Base-by-base conservation (phyloP, 2,113 vertebrate species). In the Candoia aspera region DNA sequence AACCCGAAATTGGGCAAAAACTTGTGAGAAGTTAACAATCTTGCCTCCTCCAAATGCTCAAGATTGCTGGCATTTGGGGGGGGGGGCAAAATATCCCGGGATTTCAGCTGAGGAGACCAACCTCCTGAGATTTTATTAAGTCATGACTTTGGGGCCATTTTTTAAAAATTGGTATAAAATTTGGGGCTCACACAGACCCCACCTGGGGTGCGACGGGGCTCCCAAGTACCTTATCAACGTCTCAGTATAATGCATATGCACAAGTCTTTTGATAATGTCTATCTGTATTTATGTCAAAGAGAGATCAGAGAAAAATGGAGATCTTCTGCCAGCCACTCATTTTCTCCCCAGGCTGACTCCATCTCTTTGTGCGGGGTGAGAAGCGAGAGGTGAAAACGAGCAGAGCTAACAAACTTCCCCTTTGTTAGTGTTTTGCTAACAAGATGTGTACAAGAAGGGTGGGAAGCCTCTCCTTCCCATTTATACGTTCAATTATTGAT, bases 401-500 rank as follows among this genome's bases (percentile, higher is more conserved):
- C 90, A 89, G 93, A 89, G 95, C 26, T 13, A 33, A 89, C 91
- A 46, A 90, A 95, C 88, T 33, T 94, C 94, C 93, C 95, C 94
- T 97, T 95, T 0, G 17, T 97, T 97, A 94, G 93, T 95, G 2
- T 96, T 96, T 95, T 95, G 94, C 97, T 97, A 97, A 97, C 91
- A 57, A 97, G 96, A 95, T 97, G 96, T 96, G 96, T 97, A 96
- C 97, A 95, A 96, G 94, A 96, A 90, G 0, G 53, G 96, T 95
- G 93, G 94, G 97, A 96, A 95, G 97, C 96, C 95, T 95, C 95
- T 95, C 97, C 97, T 96, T 96, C 97, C 96, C 96, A 97, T 59
- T 97, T 97, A 96, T 96, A 97, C 96, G 95, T 95, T 97, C 95
- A 96, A 94, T 97, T 96, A 97, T 97, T 97, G 97, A 97, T 97